Evolutionary conservation across 2,113 vertebrate genomes (phyloP), one percentile per base, ranked within the genome.

Genomic region (Empidonax traillii): DNA sequence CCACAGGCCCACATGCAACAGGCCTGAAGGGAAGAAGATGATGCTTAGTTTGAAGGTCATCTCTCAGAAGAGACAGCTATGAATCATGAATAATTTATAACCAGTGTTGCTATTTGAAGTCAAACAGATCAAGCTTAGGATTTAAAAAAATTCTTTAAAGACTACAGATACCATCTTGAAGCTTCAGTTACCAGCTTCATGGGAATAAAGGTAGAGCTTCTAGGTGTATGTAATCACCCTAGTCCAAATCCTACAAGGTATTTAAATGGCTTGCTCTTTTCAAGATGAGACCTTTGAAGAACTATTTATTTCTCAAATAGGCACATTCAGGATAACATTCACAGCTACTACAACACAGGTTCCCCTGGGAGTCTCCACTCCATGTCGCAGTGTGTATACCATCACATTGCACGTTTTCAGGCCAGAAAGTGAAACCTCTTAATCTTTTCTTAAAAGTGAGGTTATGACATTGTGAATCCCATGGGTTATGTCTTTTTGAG

Each of bases 1-100:
- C 25, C 55, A 65, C 24, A 55, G 68, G 16, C 46, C 53, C 68
- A 72, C 19, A 18, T 41, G 31, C 41, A 95, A 71, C 46, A 61
- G 73, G 73, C 51, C 78, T 73, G 46, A 53, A 66, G 59, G 63
- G 55, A 75, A 71, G 51, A 44, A 28, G 63, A 39, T 74, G 59
- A 47, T 88, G 46, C 72, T 93, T 83, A 55, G 87, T 71, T 90
- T 94, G 68, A 93, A 80, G 87, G 90, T 80, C 55, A 39, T 44
- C 51, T 56, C 87, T 97, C 75, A 39, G 59, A 94, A 92, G 63
- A 91, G 68, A 47, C 17, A 77, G 71, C 74, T 89, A 46, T 30
- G 46, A 73, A 55, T 61, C 74, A 85, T 93, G 58, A 90, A 96
- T 91, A 77, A 95, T 96, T 95, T 86, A 91, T 94, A 88, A 22